A percentile compares a stretch with the other conserved stretches of the same genome.
Conservation (phyloP, 2,888 invertebrate genomes). For the Serripes groenlandicus region DNA sequence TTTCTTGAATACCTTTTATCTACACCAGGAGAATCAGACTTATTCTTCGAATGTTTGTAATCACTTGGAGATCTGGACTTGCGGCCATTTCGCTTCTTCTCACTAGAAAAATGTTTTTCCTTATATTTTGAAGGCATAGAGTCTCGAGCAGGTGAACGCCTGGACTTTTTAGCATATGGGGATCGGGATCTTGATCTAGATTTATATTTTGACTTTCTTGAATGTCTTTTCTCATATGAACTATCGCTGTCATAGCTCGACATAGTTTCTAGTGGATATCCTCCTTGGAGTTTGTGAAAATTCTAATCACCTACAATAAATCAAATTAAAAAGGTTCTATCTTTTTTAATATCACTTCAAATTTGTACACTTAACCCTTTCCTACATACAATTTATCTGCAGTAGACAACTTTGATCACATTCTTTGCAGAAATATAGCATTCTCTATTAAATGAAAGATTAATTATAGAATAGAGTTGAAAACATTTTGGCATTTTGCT, state of each 20-base stretch:
- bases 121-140: not conserved
- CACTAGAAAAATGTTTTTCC: not conserved
- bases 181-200: slow-evolving; percentile 35
- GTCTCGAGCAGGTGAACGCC: slow-evolving; percentile 12
- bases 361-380: no score
- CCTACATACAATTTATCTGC: no score
- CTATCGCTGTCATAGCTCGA: slow-evolving; percentile 20
- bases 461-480: no score
- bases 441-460: no score
- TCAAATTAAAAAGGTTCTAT: no score
- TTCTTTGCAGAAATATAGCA: no score
- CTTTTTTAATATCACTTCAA: no score
- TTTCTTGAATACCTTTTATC: not conserved
- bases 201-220: slow-evolving; percentile 16
- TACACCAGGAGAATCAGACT: slow-evolving; percentile 13
- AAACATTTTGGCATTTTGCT: no score
- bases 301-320: no score
- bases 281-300: no score
- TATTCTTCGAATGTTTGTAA: not conserved
- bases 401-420: no score
- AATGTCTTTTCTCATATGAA: slow-evolving; percentile 5
- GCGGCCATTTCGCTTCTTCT: not conserved
- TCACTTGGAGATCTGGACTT: not conserved
- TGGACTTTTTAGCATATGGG: slow-evolving; percentile 15
- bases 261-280: no score